phyloP scores from a whole-genome alignment of 2,797 vertebrate species.

The Chelon auratus region DNA sequence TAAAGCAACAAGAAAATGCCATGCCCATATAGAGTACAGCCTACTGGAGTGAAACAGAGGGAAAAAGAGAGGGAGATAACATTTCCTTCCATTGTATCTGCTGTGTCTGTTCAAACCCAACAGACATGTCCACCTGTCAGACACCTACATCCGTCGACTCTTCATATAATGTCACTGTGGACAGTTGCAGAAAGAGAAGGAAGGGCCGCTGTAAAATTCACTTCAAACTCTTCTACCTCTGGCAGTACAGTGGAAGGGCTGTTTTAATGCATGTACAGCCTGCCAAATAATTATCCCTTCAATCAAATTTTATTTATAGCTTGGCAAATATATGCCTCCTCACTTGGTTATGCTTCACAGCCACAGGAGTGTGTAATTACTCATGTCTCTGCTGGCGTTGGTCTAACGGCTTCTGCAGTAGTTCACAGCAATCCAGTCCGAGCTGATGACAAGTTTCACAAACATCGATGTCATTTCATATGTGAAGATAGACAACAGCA shows the following conservation, averaged over 20 bases:
- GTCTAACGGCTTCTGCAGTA: slow-evolving; percentile 25
- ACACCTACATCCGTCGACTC: slow-evolving; percentile 10
- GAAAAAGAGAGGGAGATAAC: slow-evolving; percentile 24
- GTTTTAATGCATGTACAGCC: slow-evolving; percentile 19
- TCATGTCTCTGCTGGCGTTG: slow-evolving; percentile 25
- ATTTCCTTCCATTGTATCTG: slow-evolving; percentile 24
- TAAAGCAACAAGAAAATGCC: slow-evolving; percentile 66
- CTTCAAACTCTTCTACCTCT: slow-evolving; percentile 17
- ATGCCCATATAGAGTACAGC: slow-evolving; percentile 30
- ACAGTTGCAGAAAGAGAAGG: slow-evolving; percentile 24
- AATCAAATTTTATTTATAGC: slow-evolving; percentile 61
- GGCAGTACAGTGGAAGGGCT: slow-evolving; percentile 3
- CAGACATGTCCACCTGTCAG: slow-evolving; percentile 46
- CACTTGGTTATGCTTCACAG: slow-evolving; percentile 53
- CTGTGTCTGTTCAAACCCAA: slow-evolving; percentile 20
- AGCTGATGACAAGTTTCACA: slow-evolving; percentile 19
- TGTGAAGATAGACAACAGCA: background rate
- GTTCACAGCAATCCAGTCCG: slow-evolving; percentile 22
- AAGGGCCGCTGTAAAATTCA: background rate
- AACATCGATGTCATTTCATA: slow-evolving; percentile 17
- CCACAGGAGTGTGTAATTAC: slow-evolving; percentile 53
- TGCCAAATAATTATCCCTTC: slow-evolving; percentile 57
- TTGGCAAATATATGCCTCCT: slow-evolving; percentile 42
- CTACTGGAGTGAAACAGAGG: slow-evolving; percentile 39
- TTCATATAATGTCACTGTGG: slow-evolving; percentile 21